Conservation (phyloP, 2,888 invertebrate species). For the Hedychridium roseum region DNA sequence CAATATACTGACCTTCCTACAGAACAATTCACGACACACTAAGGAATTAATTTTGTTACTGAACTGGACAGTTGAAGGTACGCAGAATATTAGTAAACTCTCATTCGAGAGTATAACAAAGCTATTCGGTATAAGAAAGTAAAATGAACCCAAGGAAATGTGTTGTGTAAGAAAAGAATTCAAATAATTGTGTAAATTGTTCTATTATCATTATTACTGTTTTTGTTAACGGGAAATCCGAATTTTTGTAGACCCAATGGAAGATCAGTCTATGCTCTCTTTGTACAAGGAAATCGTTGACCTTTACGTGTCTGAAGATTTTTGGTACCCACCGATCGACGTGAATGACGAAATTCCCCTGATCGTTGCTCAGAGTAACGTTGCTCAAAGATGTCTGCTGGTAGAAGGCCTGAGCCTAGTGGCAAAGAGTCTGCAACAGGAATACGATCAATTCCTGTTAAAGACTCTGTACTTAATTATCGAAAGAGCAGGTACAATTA, state of each 20-base stretch:
- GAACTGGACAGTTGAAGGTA: constrained; percentile 68
- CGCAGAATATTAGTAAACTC: constrained; percentile 45
- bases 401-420: constrained; percentile 76
- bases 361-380: constrained; percentile 70
- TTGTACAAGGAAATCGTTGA: constrained; percentile 52
- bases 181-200: no score
- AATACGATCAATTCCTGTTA: constrained; percentile 71
- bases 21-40: constrained; percentile 64
- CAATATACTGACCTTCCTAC: constrained; percentile 70
- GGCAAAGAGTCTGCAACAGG: constrained; percentile 66
- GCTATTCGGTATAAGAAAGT: no score
- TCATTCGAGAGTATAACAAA: no score
- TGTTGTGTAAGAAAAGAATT: no score
- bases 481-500: constrained; percentile 72
- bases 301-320: constrained; percentile 44
- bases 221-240: neutral
- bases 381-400: constrained; percentile 73
- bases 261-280: constrained; percentile 24
- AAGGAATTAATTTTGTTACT: constrained; percentile 72
- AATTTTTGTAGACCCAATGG: constrained; percentile 32
- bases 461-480: constrained; percentile 74
- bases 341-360: constrained; percentile 42
- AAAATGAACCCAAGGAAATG: no score
- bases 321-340: constrained; percentile 53
- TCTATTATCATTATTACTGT: neutral